These are phyloP conservation scores for Oryctes rhinoceros DNA, from an alignment of 1,140 invertebrate genomes.

Conservation along the genomic window DNA sequence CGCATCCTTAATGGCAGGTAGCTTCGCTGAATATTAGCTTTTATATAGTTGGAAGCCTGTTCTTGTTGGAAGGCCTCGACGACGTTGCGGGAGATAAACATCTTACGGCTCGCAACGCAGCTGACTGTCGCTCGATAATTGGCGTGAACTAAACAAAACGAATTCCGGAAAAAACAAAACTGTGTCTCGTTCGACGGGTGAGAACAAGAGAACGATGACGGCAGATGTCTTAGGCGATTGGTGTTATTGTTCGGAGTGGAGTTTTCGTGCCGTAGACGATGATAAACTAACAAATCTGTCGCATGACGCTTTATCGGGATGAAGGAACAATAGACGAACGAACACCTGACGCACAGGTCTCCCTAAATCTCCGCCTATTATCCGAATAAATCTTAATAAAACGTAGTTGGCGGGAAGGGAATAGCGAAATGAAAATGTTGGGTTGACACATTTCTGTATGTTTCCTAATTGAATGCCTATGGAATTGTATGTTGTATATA, in stretches of 20 bases:
- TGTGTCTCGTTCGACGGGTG: constrained; percentile 32
- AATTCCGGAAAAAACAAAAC: constrained; percentile 50
- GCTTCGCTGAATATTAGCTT: constrained; percentile 2
- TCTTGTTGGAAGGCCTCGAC: not conserved
- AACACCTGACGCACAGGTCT: constrained; percentile 11
- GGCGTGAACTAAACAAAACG: constrained; percentile 50
- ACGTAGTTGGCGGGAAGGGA: not conserved
- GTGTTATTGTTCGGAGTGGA: constrained; percentile 1
- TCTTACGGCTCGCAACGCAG: constrained; percentile 46
- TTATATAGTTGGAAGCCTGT: not conserved
- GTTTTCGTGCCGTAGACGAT: not conserved
- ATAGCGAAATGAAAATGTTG: not conserved
- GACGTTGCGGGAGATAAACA: constrained; percentile 27
- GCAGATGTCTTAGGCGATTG: constrained; percentile 1
- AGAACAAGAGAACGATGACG: not conserved
- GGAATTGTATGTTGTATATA: too few relatives aligned
- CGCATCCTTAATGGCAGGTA: constrained; percentile 7
- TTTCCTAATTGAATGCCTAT: too few relatives aligned
- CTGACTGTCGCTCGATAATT: constrained; percentile 51
- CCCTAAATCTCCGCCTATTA: constrained; percentile 1
- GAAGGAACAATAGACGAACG: constrained; percentile 21
- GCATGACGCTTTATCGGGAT: not conserved
- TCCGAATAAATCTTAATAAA: constrained; percentile 19
- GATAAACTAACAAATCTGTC: constrained; percentile 35
- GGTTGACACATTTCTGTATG: not conserved